Evolutionary conservation across 2,888 invertebrate genomes (phyloP).

Genomic region (Ennomos erosarius): DNA sequence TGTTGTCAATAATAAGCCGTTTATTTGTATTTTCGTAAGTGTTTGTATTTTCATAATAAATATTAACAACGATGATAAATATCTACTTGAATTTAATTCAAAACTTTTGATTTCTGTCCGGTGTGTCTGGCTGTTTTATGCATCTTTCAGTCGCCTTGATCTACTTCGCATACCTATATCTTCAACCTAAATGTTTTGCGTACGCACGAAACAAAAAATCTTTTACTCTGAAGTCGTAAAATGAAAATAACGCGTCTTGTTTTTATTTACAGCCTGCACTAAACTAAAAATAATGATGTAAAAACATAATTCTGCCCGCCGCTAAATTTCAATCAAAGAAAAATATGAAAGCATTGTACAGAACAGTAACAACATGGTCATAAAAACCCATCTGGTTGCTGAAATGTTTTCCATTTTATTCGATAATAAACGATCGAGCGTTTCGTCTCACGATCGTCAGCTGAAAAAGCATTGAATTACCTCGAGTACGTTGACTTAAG

Average conservation of each 20-base stretch:
- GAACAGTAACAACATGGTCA: slow-evolving; percentile 9
- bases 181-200: slow-evolving; percentile 32
- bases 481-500: slow-evolving; percentile 19
- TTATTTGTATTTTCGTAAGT: too few species aligned
- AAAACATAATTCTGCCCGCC: slow-evolving; percentile 5
- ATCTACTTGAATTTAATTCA: too few species aligned
- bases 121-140: too few species aligned
- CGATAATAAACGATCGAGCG: slow-evolving; percentile 11
- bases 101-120: too few species aligned
- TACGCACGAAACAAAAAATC: slow-evolving; percentile 28
- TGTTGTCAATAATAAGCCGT: too few species aligned
- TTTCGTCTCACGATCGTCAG: slow-evolving; percentile 12
- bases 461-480: slow-evolving; percentile 11
- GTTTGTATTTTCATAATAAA: too few species aligned
- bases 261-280: slow-evolving; percentile 33
- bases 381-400: slow-evolving; percentile 20
- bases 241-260: slow-evolving; percentile 34
- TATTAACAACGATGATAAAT: too few species aligned
- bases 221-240: slow-evolving; percentile 34
- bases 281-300: slow-evolving; percentile 23
- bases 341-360: slow-evolving; percentile 16
- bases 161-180: slow-evolving; percentile 23
- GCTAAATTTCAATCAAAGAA: slow-evolving; percentile 19
- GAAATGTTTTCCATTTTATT: slow-evolving; percentile 18
- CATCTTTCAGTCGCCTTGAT: slow-evolving; percentile 27